Percentiles rank a stretch among this genome's conserved stretches.
phyloP scores from a whole-genome alignment of 92 coral and sea anemone genomes.

The Parazoanthus atlanticus region DNA sequence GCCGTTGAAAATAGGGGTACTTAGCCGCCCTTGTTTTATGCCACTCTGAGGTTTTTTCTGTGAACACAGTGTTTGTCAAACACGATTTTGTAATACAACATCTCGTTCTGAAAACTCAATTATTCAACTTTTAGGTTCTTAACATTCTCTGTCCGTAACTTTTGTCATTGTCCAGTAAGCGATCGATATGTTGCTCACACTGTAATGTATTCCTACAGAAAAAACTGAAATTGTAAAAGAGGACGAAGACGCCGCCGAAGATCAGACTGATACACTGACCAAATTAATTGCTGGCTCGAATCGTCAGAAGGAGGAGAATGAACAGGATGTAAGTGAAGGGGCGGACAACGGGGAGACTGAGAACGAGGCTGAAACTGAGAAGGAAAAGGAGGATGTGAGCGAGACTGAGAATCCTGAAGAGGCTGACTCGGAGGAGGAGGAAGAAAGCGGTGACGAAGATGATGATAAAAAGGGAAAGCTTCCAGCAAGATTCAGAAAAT shows the following conservation, averaged over 20 bases:
- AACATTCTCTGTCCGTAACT: too few relatives aligned
- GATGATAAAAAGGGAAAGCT: slow-evolving; percentile 49
- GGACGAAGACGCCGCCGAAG: not conserved
- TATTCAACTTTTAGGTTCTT: too few relatives aligned
- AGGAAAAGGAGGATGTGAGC: slow-evolving; percentile 49
- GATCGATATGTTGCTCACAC: not conserved
- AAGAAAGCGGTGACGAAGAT: slow-evolving; percentile 38
- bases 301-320: not conserved
- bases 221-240: not conserved
- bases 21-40: too few relatives aligned
- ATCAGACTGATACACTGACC: not conserved
- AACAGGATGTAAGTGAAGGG: not conserved
- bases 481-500: slow-evolving; percentile 19
- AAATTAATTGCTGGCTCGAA: not conserved
- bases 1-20: too few relatives aligned
- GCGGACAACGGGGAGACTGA: not conserved
- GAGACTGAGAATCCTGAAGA: slow-evolving; percentile 46
- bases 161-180: too few relatives aligned
- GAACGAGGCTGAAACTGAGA: slow-evolving; percentile 44
- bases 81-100: too few relatives aligned
- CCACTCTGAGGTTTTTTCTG: too few relatives aligned
- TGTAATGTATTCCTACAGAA: not conserved
- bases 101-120: too few relatives aligned
- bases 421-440: slow-evolving; percentile 51
- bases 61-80: too few relatives aligned